Percentiles rank a stretch among this genome's conserved stretches.
phyloP scores from a whole-genome alignment of 2,797 vertebrate genomes.

The Knipowitschia caucasica region DNA sequence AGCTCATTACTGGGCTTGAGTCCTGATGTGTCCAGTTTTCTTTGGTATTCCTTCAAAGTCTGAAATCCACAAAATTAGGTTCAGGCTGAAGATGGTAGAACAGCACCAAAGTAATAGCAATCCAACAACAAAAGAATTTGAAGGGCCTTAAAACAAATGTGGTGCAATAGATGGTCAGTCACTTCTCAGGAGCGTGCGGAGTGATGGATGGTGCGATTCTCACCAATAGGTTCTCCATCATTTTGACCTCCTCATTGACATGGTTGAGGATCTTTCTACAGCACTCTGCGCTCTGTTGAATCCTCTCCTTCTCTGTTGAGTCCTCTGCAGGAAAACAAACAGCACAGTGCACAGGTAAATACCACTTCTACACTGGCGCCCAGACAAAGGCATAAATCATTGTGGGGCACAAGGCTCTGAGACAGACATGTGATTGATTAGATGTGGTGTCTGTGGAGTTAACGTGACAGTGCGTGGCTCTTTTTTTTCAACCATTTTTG shows the following conservation, averaged over 20 bases:
- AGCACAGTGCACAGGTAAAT: conserved; percentile 23
- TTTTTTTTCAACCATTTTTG: conserved; percentile 3
- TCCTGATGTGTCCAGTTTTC: conserved; percentile 85
- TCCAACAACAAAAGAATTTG: conserved; percentile 37
- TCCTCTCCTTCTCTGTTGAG: conserved; percentile 68
- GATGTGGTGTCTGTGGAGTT: conserved; percentile 18
- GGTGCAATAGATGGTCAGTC: conserved; percentile 30
- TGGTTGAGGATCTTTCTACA: conserved; percentile 90
- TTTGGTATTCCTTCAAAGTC: conserved; percentile 88
- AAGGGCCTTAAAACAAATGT: conserved; percentile 38
- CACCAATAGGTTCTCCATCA: conserved; percentile 89
- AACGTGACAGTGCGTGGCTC: background rate
- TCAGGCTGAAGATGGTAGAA: conserved; percentile 28
- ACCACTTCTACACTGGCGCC: conserved; percentile 25
- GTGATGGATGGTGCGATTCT: conserved; percentile 52
- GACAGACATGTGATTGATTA: conserved; percentile 12
- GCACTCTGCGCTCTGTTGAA: conserved; percentile 83
- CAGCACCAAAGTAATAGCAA: conserved; percentile 10
- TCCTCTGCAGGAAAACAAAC: conserved; percentile 67
- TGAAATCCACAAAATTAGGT: conserved; percentile 45
- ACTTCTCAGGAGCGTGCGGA: conserved; percentile 19
- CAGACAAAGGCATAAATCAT: conserved; percentile 39
- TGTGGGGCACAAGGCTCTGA: background rate
- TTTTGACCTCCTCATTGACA: conserved; percentile 88
- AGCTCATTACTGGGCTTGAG: conserved; percentile 84